These are phyloP conservation scores for Porites lobata DNA, from an alignment of 92 coral and sea anemone genomes.

Conservation along the genomic window DNA sequence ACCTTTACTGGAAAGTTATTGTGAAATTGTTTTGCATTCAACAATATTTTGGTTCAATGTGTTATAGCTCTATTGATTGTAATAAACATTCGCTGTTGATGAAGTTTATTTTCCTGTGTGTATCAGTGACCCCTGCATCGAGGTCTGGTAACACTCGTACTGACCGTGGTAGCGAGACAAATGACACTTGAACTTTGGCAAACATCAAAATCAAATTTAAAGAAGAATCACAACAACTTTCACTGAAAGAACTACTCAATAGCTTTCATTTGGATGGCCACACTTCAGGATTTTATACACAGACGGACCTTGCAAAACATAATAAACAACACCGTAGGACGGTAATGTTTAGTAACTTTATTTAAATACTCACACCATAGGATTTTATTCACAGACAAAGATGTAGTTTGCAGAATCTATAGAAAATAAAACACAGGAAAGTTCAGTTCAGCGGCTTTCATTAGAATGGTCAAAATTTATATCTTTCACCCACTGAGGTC, in stretches of 20 bases:
- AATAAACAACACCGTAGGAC: background rate
- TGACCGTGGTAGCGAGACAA: background rate
- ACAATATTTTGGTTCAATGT: background rate
- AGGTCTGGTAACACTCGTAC: background rate
- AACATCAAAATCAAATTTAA: no score
- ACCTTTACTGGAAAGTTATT: background rate
- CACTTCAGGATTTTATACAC: background rate
- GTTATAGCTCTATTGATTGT: background rate
- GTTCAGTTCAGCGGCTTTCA: no score
- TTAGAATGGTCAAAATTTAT: no score
- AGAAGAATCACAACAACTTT: background rate
- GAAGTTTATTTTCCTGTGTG: background rate
- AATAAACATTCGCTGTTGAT: background rate
- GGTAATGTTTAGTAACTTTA: background rate
- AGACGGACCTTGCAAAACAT: background rate
- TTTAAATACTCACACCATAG: background rate
- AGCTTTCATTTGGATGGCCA: constrained; percentile 1
- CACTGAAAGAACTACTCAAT: background rate
- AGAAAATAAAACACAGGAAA: no score
- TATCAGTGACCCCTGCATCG: background rate
- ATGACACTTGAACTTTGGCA: background rate
- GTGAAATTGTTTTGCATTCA: background rate
- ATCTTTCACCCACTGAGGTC: no score
- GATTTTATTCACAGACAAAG: background rate
- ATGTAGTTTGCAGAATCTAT: no score